These are phyloP conservation scores for Coenonympha arcania DNA, from an alignment of 2,888 invertebrate species.

Conservation along the genomic window DNA sequence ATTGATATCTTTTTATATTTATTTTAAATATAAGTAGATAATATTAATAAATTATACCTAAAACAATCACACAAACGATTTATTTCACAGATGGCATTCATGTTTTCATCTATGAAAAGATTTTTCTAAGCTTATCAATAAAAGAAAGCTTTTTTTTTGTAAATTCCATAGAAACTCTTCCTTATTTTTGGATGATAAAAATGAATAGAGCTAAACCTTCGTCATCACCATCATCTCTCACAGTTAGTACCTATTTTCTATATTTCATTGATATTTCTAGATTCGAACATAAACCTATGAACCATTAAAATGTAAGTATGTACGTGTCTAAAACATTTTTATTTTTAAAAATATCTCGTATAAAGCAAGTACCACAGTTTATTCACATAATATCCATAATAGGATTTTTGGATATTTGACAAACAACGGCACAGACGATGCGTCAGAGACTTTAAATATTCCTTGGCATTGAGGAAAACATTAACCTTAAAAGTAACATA, in stretches of 20 bases:
- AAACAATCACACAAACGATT: neutral
- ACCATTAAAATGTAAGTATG: no score
- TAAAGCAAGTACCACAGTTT: neutral
- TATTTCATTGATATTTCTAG: no score
- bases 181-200: no score
- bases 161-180: no score
- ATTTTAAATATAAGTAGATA: neutral
- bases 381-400: constrained; percentile 1
- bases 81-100: neutral
- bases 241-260: no score
- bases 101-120: neutral
- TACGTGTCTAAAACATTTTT: neutral
- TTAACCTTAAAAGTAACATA: constrained; percentile 12
- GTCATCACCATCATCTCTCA: no score
- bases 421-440: constrained; percentile 9
- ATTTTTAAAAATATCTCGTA: neutral
- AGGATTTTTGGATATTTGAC: constrained; percentile 7
- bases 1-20: no score
- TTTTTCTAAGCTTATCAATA: no score
- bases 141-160: no score
- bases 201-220: no score
- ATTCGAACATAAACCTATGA: no score
- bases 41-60: neutral
- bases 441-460: constrained; percentile 17
- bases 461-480: constrained; percentile 9